Base-by-base conservation (phyloP, 2,888 invertebrate genomes). In the Siphlonurus alternatus region DNA sequence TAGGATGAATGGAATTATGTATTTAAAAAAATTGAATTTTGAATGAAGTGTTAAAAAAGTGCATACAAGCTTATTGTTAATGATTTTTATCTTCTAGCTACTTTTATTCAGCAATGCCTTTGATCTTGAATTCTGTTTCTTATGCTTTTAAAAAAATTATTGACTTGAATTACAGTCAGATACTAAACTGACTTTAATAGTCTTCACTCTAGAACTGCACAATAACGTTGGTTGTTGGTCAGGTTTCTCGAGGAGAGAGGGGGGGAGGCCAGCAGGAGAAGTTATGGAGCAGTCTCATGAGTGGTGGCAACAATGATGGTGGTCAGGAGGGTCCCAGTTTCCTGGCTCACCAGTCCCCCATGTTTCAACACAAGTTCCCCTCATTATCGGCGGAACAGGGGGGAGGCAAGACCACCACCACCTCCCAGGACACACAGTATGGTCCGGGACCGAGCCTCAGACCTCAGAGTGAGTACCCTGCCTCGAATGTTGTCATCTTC, bases 311-410 rank as follows among this genome's bases (percentile, higher is more conserved):
- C 67, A 71, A 70, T 66, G 71, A 61, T 25, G 67, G 66, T 61
- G 73, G 74, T 71, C 72, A 69, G 70, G 22, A 56, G 5, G 74
- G 68, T 68, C 74, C 71, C 71, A 75, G 69, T 67, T 75, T 71
- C 71, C 73, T 77, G 70, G 76, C 87, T 67, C 87, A 88, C 71
- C 88, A 92, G 76, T 90, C 87, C 76, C 85, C 91, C 56, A 56
- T 56, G 56, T 94, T 93, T 81, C 93, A 93, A 79, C 92, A 93
- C 85, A 96, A 96, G 81, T 96, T 96, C 81, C 96, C 96, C 74
- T 91, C 90, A 74, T 78, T 88, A 74, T 72, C 73, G 68, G 71
- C 73, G 72, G 72, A 74, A 70, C 70, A 72, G 71, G 73, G 72
- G 71, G 73, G 69, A 69, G 70, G 66, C 67, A 25, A 23, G 69